phyloP scores from a whole-genome alignment of 1,140 invertebrate species.

The Rhynchophorus ferrugineus region DNA sequence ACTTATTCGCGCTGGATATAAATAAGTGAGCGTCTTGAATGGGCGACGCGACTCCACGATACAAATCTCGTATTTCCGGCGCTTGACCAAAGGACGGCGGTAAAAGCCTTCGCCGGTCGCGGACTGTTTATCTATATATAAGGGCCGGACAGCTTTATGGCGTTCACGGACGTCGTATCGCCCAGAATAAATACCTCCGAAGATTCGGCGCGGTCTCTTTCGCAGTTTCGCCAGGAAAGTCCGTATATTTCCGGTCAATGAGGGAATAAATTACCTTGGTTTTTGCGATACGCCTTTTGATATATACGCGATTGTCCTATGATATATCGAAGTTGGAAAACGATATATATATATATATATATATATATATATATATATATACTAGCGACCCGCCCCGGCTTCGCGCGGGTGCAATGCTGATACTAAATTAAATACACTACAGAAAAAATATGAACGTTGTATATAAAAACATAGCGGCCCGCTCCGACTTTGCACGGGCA shows the following conservation, averaged over 20 bases:
- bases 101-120: constrained; percentile 2
- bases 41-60: constrained; percentile 7
- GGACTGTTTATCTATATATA: constrained; percentile 14
- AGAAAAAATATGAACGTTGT: too few species aligned
- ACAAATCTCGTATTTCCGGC: constrained; percentile 19
- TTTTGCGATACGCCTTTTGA: too few species aligned
- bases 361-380: too few species aligned
- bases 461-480: too few species aligned
- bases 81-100: constrained; percentile 10
- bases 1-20: not conserved
- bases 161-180: not conserved
- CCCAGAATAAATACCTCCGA: not conserved
- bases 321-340: too few species aligned
- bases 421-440: too few species aligned
- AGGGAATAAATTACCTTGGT: too few species aligned
- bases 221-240: not conserved
- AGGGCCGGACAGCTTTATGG: constrained; percentile 1
- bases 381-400: too few species aligned
- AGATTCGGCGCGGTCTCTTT: not conserved
- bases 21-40: constrained; percentile 4
- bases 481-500: too few species aligned
- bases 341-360: too few species aligned
- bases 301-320: too few species aligned
- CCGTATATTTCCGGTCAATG: not conserved
- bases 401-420: too few species aligned